Conservation (phyloP, 2,888 invertebrate species). For the Gari tellinella region DNA sequence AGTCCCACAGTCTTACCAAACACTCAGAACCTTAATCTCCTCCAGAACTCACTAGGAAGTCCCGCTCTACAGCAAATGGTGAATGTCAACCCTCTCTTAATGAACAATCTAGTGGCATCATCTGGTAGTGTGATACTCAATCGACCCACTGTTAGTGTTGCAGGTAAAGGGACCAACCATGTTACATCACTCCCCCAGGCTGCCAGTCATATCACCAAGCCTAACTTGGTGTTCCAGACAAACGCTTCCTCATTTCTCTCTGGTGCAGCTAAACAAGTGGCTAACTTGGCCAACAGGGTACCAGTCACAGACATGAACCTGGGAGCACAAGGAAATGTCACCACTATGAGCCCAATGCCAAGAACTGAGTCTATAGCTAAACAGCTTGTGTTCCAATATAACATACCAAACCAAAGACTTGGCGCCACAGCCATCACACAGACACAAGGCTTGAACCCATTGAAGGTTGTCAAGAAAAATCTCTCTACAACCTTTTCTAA, state of each 20-base stretch:
- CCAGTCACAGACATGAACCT: no score
- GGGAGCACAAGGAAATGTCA: no score
- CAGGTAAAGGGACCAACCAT: no score
- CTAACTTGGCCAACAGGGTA: no score
- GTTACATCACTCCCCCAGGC: no score
- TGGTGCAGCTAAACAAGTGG: no score
- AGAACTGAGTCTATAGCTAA: not conserved
- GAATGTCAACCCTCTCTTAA: constrained; percentile 9
- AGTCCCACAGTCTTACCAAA: constrained; percentile 26
- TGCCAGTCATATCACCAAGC: no score
- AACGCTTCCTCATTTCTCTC: no score
- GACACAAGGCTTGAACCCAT: not conserved
- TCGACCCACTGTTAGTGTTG: not conserved
- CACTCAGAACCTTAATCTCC: constrained; percentile 19
- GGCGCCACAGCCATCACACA: not conserved
- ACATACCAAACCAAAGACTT: constrained; percentile 10
- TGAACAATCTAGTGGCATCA: constrained; percentile 3
- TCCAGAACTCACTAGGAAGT: constrained; percentile 15
- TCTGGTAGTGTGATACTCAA: not conserved
- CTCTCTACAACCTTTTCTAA: not conserved
- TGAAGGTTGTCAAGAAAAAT: constrained; percentile 5
- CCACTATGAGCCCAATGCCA: no score
- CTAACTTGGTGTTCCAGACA: no score
- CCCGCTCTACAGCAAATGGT: constrained; percentile 15
- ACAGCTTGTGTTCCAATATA: constrained; percentile 22